Conservation (phyloP, 2,888 invertebrate species). For the Tubulanus polymorphus region DNA sequence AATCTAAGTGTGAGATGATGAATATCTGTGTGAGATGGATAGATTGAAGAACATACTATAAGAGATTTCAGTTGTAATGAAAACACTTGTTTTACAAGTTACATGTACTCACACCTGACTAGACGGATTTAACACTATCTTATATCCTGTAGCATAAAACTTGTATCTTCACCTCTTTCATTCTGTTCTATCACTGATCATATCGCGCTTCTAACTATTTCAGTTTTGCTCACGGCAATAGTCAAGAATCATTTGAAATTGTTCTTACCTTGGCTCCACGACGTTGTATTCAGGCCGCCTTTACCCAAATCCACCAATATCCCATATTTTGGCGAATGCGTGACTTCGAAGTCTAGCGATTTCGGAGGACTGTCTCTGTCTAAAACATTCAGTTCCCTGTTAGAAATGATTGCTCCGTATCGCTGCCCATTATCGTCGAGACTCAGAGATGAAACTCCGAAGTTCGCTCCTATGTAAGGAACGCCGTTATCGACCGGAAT, state of each 20-base stretch:
- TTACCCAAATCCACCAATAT: conserved; percentile 33
- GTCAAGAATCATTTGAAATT: not conserved
- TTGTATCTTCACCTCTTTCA: too few species aligned
- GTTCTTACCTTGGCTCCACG: conserved; percentile 52
- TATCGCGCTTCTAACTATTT: too few species aligned
- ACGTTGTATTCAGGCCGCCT: conserved; percentile 30
- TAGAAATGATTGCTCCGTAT: conserved; percentile 39
- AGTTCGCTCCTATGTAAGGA: conserved; percentile 42
- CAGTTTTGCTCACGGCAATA: too few species aligned
- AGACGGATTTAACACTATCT: too few species aligned
- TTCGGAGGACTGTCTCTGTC: conserved; percentile 44
- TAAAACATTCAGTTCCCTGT: conserved; percentile 34
- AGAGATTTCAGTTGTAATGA: too few species aligned
- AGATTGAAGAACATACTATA: too few species aligned
- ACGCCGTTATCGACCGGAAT: conserved; percentile 47
- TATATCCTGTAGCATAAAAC: too few species aligned
- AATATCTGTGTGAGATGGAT: too few species aligned
- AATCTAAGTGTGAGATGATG: too few species aligned
- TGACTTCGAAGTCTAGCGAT: conserved; percentile 36
- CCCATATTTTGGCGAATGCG: conserved; percentile 38
- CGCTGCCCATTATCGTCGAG: conserved; percentile 26
- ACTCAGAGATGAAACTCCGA: conserved; percentile 37
- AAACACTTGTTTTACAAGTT: too few species aligned
- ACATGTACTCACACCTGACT: too few species aligned
- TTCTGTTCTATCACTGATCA: too few species aligned